phyloP scores from a whole-genome alignment of 2,888 invertebrate species.

The Ectobius pallidus region DNA sequence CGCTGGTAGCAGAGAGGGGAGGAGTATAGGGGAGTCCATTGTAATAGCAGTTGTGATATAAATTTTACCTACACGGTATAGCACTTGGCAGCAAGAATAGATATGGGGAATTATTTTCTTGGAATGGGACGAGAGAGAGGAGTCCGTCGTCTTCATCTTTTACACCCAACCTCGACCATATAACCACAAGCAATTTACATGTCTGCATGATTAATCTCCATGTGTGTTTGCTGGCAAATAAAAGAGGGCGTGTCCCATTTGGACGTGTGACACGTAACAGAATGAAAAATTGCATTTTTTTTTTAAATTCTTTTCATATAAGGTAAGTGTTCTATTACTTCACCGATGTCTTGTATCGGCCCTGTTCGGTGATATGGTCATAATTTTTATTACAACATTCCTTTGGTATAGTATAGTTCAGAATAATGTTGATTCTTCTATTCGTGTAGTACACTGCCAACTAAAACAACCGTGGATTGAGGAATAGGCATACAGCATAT shows the following conservation, averaged over 20 bases:
- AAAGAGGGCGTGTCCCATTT: not conserved
- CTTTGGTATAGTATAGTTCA: too few relatives aligned
- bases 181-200: not conserved
- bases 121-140: conserved; percentile 3
- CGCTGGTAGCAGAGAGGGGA: too few relatives aligned
- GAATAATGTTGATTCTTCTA: too few relatives aligned
- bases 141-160: not conserved
- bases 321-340: not conserved
- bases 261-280: not conserved
- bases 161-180: not conserved
- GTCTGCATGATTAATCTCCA: not conserved
- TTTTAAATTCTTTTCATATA: not conserved
- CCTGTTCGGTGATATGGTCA: too few relatives aligned
- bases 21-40: too few relatives aligned
- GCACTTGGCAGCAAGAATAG: not conserved
- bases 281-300: not conserved
- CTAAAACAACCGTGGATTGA: too few relatives aligned
- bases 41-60: not conserved
- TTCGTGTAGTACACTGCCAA: too few relatives aligned
- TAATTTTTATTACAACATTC: too few relatives aligned
- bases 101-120: not conserved
- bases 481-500: too few relatives aligned
- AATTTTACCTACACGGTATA: not conserved
- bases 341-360: too few relatives aligned
- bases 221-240: not conserved